Conservation (phyloP, 2,797 vertebrate genomes). For the Mastacembelus armatus region DNA sequence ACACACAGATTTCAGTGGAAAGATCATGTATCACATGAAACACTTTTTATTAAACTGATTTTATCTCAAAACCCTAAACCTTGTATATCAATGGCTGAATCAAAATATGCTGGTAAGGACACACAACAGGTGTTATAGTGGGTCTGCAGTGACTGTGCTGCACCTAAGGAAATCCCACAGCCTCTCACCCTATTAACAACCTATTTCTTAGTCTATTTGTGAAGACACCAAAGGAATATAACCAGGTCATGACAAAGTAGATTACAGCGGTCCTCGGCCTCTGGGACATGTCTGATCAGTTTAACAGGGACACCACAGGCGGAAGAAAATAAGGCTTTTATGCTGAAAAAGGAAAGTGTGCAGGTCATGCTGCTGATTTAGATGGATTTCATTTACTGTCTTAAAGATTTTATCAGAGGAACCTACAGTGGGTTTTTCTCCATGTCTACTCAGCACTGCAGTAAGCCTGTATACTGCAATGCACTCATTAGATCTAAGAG, state of each 20-base stretch:
- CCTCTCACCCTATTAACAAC: conserved; percentile 30
- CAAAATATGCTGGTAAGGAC: not conserved
- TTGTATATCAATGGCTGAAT: not conserved
- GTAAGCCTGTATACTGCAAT: not conserved
- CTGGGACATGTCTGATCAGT: conserved; percentile 4
- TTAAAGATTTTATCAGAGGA: not conserved
- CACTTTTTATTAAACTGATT: not conserved
- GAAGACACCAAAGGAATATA: conserved; percentile 1
- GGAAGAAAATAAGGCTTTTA: not conserved
- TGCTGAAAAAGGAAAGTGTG: not conserved
- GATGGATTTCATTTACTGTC: not conserved
- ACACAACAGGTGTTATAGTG: no score
- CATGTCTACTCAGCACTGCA: not conserved
- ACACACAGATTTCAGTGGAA: not conserved
- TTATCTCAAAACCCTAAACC: not conserved
- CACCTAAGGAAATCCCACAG: conserved; percentile 21
- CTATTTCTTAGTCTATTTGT: conserved; percentile 21
- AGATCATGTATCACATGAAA: not conserved
- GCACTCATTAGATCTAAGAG: no score
- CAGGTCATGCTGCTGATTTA: not conserved
- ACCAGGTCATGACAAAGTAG: conserved; percentile 26
- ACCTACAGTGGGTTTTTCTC: not conserved
- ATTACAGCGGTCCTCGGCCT: not conserved
- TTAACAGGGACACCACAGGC: not conserved
- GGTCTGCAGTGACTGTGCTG: not conserved